Evolutionary conservation across 2,888 invertebrate species (phyloP).

Genomic region (Plusia festucae): DNA sequence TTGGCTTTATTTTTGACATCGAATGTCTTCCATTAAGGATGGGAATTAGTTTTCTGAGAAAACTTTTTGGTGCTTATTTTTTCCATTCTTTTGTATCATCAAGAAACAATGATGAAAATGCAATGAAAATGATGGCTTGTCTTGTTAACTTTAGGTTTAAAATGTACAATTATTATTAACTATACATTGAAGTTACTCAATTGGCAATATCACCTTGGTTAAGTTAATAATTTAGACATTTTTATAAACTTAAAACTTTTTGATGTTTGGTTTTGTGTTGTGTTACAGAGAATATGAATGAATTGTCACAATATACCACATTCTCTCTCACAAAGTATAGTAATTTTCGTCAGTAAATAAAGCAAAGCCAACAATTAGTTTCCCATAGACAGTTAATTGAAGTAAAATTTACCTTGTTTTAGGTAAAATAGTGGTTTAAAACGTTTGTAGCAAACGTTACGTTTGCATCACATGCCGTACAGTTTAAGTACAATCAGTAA

Average conservation of each 20-base stretch:
- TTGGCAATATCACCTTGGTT: background rate
- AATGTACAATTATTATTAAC: background rate
- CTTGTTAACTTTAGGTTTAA: background rate
- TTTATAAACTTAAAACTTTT: no score
- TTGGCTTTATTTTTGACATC: constrained; percentile 25
- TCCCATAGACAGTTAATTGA: constrained; percentile 17
- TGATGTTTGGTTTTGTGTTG: no score
- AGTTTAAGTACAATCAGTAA: constrained; percentile 76
- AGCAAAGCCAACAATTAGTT: constrained; percentile 12
- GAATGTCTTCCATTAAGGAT: background rate
- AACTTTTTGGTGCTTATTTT: background rate
- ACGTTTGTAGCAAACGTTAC: constrained; percentile 33
- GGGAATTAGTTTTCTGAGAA: background rate
- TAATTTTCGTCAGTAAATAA: constrained; percentile 19
- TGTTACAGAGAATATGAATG: no score
- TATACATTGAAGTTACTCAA: background rate
- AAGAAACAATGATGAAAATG: background rate
- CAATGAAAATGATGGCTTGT: background rate
- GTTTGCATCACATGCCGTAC: constrained; percentile 63
- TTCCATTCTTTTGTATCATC: background rate
- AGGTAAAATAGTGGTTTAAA: constrained; percentile 26
- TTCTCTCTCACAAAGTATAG: background rate
- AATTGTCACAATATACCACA: no score
- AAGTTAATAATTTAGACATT: background rate
- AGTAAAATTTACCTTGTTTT: constrained; percentile 33